Evolutionary conservation across 2,888 invertebrate species (phyloP), one percentile per base, ranked within the genome.

Genomic region (Brachypalpus laphriformis): DNA sequence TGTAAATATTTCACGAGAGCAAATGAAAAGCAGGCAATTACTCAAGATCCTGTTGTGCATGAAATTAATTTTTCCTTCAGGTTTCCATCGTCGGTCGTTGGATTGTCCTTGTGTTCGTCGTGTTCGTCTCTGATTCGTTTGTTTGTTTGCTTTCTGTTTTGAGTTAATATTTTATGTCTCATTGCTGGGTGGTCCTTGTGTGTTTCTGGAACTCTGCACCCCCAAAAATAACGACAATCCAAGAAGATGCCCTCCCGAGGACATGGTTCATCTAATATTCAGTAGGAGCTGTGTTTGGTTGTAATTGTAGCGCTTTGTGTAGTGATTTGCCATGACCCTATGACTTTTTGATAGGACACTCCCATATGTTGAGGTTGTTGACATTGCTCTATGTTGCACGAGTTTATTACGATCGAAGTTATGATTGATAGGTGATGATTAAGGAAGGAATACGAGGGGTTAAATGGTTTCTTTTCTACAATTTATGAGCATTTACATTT

Each of bases 41-140:
- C 81, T 85, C 81, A 76, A 81, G 80, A 85, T 85, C 75, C 81
- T 85, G 85, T 85, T 85, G 70, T 75, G 85, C 85, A 85, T 81
- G 81, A 85, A 85, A 76, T 85, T 81, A 81, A 85, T 85, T 85
- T 85, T 81, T 85, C 80, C 74, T 74, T 78, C 68, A 71, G 59
- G 59, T 66, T 77, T 75, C 40, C 63, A 28, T 56, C 49, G 40
- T 51, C 42, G 9, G 2, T 25, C 5, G 25, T 25, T 25, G 25
- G 25, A 11, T n/a, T 14, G 5, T 56, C 45, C 8, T 70, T 14
- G 7, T 11, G 49, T 22, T 59, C 57, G 22, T 68, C 49, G 8
- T 70, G n/a, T 25, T 70, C 18, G 47, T 76, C 61, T 66, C 34
- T n/a, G n/a, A 31, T 82, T 75, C 59, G 68, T 68, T 78, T 59